phyloP scores from a whole-genome alignment of 2,797 vertebrate species.

The Microctenopoma stevenorrisi region DNA sequence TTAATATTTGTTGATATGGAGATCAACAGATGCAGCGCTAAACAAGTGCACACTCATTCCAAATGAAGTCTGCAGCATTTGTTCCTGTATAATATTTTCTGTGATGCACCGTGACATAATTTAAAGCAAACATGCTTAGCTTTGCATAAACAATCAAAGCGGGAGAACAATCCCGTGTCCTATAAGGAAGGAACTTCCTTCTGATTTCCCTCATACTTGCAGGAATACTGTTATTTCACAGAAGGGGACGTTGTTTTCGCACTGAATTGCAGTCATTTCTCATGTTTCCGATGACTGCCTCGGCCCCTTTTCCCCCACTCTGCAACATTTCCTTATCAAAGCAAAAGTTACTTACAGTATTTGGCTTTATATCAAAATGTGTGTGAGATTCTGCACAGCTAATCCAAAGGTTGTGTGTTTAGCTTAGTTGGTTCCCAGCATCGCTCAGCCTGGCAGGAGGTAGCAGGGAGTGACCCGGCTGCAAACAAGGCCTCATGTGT shows the following conservation, averaged over 20 bases:
- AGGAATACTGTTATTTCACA: slow-evolving; percentile 70
- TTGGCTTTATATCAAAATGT: slow-evolving; percentile 69
- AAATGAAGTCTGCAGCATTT: slow-evolving; percentile 70
- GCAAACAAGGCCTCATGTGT: slow-evolving; percentile 57
- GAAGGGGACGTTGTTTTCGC: slow-evolving; percentile 67
- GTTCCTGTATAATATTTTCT: slow-evolving; percentile 62
- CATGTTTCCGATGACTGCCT: slow-evolving; percentile 62
- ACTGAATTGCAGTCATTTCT: slow-evolving; percentile 69
- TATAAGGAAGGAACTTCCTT: slow-evolving; percentile 73
- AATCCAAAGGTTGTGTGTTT: slow-evolving; percentile 61
- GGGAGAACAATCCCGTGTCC: slow-evolving; percentile 73
- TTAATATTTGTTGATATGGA: slow-evolving; percentile 49
- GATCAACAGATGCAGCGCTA: slow-evolving; percentile 60
- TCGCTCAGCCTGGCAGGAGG: slow-evolving; percentile 64
- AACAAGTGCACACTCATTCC: slow-evolving; percentile 69
- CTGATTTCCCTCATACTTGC: slow-evolving; percentile 70
- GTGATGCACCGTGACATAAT: slow-evolving; percentile 74
- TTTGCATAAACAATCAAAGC: slow-evolving; percentile 75
- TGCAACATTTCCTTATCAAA: slow-evolving; percentile 78
- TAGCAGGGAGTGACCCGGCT: slow-evolving; percentile 56
- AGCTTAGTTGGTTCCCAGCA: slow-evolving; percentile 72
- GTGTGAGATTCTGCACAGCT: slow-evolving; percentile 44
- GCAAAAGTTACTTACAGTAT: slow-evolving; percentile 63
- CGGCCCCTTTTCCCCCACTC: slow-evolving; percentile 55
- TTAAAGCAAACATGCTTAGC: slow-evolving; percentile 78